Evolutionary conservation across 2,797 vertebrate species (phyloP).

Genomic region (Botia kubotai): DNA sequence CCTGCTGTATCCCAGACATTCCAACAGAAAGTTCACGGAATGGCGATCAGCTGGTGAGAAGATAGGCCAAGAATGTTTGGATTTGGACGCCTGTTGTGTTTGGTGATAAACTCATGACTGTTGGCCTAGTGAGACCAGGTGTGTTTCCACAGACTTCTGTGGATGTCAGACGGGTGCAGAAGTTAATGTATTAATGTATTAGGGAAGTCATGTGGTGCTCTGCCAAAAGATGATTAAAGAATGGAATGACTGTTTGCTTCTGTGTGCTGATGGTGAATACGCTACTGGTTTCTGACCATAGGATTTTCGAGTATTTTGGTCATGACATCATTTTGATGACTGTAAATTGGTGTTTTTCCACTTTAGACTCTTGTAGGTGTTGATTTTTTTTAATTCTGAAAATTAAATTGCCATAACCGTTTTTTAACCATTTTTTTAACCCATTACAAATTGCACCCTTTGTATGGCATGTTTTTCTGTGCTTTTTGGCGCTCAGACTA

Average conservation of each 20-base stretch:
- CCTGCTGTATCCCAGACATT: no score
- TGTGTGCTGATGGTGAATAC: slow-evolving; percentile 9
- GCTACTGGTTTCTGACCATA: neutral
- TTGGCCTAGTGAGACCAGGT: neutral
- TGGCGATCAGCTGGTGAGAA: no score
- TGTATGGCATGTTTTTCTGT: no score
- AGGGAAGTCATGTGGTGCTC: slow-evolving; percentile 12
- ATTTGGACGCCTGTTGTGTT: neutral
- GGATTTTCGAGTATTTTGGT: no score
- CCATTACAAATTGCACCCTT: no score
- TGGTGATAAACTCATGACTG: neutral
- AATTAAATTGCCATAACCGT: no score
- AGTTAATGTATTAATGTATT: slow-evolving; percentile 35
- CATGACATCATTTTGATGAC: neutral
- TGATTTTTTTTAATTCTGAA: no score
- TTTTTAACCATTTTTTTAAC: no score
- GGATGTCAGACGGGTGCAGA: neutral
- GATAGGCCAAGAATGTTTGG: neutral
- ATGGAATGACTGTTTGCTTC: neutral
- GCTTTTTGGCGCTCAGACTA: no score
- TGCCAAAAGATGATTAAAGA: slow-evolving; percentile 46
- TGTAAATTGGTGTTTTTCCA: no score
- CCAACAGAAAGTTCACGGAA: no score
- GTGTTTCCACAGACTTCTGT: neutral
- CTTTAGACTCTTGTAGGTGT: no score